These are phyloP conservation scores for Antechinus flavipes DNA, from an alignment of 2,113 vertebrate genomes.

Conservation along the genomic window DNA sequence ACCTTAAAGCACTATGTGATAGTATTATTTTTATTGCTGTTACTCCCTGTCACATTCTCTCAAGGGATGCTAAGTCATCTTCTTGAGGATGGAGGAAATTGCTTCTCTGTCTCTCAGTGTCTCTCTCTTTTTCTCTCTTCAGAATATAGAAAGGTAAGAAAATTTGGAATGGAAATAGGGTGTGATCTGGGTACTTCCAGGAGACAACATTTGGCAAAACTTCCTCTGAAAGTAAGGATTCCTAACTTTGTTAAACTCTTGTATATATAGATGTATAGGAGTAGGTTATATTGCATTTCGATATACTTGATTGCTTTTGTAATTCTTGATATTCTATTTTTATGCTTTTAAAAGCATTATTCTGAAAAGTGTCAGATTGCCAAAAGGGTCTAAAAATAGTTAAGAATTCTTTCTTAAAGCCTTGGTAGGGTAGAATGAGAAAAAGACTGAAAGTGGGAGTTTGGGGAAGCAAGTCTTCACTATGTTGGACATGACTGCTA, in stretches of 20 bases:
- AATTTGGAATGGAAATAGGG: background rate
- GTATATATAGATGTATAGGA: background rate
- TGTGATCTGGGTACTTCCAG: background rate
- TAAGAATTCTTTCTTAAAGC: background rate
- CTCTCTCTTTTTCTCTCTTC: background rate
- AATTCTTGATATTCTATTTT: background rate
- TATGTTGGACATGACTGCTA: background rate
- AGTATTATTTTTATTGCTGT: background rate
- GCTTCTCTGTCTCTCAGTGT: background rate
- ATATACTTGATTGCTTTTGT: background rate
- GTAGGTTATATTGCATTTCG: background rate
- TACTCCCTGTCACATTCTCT: background rate
- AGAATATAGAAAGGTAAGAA: background rate
- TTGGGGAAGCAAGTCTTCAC: background rate
- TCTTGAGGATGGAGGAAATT: background rate
- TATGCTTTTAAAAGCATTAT: background rate
- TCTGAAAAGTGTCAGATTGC: background rate
- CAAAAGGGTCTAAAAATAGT: background rate
- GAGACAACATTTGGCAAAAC: background rate
- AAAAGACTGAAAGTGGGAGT: background rate
- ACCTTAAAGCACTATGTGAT: background rate
- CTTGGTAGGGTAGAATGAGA: background rate
- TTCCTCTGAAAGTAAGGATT: background rate
- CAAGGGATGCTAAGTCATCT: background rate
- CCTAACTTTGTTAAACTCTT: background rate